Base-by-base conservation (phyloP, 2,888 invertebrate species). In the Pyrrhia umbra region DNA sequence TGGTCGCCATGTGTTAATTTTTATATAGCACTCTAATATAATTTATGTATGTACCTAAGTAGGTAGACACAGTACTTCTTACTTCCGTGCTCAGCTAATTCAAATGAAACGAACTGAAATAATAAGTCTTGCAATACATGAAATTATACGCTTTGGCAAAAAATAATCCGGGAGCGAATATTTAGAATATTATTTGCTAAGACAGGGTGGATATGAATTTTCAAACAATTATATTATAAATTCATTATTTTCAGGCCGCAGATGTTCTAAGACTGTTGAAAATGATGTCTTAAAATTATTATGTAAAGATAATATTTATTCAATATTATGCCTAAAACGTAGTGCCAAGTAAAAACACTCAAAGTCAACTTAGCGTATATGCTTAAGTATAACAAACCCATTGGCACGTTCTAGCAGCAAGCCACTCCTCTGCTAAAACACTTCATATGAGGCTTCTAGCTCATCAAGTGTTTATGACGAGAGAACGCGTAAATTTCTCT, bases 381-480 rank as follows among this genome's bases (percentile, higher is more conserved):
- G 21, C 40, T 30, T 20, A 65, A 59, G 50, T 59, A 64, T 49
- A 39, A 58, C 8, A 68, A 34, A 50, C 18, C 51, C 51, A 61
- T 67, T 55, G 68, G 67, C 75, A 80, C 72, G 71, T 49, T 70
- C 59, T 47, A 46, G 23, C 58, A 62, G 51, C 46, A 43, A 43
- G 20, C 45, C 68, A 69, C 70, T 79, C 50, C 39, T 55, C 66
- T 52, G 52, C 58, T 56, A 60, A 74, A 77, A 75, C 77, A 75
- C 79, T 79, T 62, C 68, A 69, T 66, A 68, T 40, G 45, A 71
- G 68, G 27, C 68, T 64, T 68, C 68, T 46, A 42, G 56, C 42
- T 47, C 76, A 60, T 67, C 68, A 61, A 75, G 80, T 73, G 75
- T 73, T 78, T 77, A 74, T 68, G 63, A 58, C 65, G 57, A n/a